These are phyloP conservation scores for Lanistes nyassanus DNA, from an alignment of 1,140 invertebrate species.

Conservation along the genomic window DNA sequence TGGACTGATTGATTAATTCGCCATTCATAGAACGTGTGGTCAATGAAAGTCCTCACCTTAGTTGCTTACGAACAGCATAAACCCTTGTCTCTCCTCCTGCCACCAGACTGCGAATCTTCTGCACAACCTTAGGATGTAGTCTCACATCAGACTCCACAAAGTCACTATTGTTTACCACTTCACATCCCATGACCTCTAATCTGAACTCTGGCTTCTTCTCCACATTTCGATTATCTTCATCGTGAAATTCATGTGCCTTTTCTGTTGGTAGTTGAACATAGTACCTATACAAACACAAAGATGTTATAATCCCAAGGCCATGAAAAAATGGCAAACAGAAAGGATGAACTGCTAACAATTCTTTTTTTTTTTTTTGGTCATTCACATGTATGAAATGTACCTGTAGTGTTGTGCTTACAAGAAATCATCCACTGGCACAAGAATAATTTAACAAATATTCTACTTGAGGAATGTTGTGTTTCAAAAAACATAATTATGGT, in stretches of 20 bases:
- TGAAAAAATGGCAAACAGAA: too few relatives aligned
- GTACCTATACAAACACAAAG: conserved; percentile 41
- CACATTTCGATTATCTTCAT: conserved; percentile 24
- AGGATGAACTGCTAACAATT: too few relatives aligned
- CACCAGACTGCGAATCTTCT: conserved; percentile 65
- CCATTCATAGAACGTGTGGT: too few relatives aligned
- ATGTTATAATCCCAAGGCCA: too few relatives aligned
- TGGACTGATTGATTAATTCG: too few relatives aligned
- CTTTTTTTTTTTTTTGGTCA: too few relatives aligned
- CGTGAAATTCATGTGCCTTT: conserved; percentile 65
- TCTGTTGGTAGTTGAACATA: conserved; percentile 66
- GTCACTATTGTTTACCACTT: neutral
- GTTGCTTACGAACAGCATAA: conserved; percentile 60
- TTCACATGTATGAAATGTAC: too few relatives aligned
- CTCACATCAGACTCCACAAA: conserved; percentile 11
- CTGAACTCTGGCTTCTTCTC: conserved; percentile 12
- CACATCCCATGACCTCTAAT: neutral
- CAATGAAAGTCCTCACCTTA: conserved; percentile 59
- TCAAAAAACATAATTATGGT: too few relatives aligned
- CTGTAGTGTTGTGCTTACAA: too few relatives aligned
- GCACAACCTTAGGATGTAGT: conserved; percentile 57
- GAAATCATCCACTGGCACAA: too few relatives aligned
- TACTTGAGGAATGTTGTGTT: too few relatives aligned
- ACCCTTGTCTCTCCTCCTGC: conserved; percentile 59
- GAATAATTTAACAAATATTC: too few relatives aligned